These are phyloP conservation scores for Hirtodrosophila alboralis DNA, from an alignment of 2,888 invertebrate species.

Conservation along the genomic window DNA sequence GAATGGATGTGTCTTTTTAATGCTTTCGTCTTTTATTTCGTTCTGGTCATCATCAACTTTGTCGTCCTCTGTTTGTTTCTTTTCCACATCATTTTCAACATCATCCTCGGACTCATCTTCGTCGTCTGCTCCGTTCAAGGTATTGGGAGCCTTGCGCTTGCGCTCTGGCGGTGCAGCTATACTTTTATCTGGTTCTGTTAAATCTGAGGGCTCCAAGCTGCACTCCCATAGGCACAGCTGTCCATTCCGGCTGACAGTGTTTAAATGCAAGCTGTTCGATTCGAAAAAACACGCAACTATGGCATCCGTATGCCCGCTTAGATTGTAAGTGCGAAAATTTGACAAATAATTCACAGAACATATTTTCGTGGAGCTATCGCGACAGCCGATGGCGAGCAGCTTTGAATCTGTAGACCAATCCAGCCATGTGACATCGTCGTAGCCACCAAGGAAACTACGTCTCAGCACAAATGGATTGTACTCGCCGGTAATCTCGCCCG, in stretches of 20 bases:
- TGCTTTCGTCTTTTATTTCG: constrained; percentile 81
- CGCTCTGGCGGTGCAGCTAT: constrained; percentile 20
- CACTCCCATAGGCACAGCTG: constrained; percentile 92
- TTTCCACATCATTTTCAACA: constrained; percentile 83
- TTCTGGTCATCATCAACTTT: constrained; percentile 84
- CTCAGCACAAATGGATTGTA: constrained; percentile 95
- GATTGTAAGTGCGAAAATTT: constrained; percentile 90
- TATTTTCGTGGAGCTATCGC: constrained; percentile 94
- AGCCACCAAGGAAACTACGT: constrained; percentile 91
- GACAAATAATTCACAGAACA: constrained; percentile 90
- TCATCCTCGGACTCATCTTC: constrained; percentile 88
- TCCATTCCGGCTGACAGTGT: constrained; percentile 93
- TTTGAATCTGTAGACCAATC: constrained; percentile 97
- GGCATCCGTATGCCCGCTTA: constrained; percentile 93
- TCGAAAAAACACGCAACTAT: constrained; percentile 96
- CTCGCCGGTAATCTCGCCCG: constrained; percentile 91
- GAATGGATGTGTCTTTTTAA: constrained; percentile 84
- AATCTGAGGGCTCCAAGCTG: constrained; percentile 88
- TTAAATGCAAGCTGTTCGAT: constrained; percentile 92
- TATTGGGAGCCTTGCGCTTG: constrained; percentile 23
- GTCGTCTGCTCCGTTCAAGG: constrained; percentile 74
- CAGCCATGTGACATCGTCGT: constrained; percentile 93
- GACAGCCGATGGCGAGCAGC: constrained; percentile 94
- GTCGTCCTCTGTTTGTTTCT: constrained; percentile 16
- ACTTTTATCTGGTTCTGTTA: constrained; percentile 80